Evolutionary conservation across 1,140 invertebrate species (phyloP).

Genomic region (Cecropterus lyciades): DNA sequence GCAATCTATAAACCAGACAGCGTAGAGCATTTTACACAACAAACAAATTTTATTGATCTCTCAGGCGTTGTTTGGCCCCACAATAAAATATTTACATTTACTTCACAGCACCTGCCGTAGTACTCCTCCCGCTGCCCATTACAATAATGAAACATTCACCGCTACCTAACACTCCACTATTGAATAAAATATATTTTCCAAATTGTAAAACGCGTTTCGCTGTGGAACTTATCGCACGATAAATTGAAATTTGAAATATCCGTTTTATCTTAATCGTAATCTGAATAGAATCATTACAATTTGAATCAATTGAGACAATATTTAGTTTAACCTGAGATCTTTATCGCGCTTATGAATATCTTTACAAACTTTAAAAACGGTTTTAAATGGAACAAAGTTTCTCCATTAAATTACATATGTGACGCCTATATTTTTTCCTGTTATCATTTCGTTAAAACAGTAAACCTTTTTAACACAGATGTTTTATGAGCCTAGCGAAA

Average conservation of each 20-base stretch:
- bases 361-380: too few relatives aligned
- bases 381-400: too few relatives aligned
- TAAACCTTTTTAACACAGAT: too few relatives aligned
- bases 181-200: conserved; percentile 63
- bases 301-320: too few relatives aligned
- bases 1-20: conserved; percentile 81
- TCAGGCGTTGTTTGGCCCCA: conserved; percentile 76
- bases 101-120: conserved; percentile 73
- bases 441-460: too few relatives aligned
- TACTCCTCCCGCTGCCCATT: conserved; percentile 62
- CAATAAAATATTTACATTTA: conserved; percentile 84
- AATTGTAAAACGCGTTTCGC: conserved; percentile 32
- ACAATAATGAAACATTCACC: conserved; percentile 73
- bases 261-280: conserved; percentile 11
- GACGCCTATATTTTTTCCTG: too few relatives aligned
- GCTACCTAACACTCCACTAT: conserved; percentile 49
- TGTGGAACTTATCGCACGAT: background rate
- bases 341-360: too few relatives aligned
- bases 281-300: background rate
- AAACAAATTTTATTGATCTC: conserved; percentile 84
- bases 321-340: too few relatives aligned
- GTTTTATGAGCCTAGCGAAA: too few relatives aligned
- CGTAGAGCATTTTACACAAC: conserved; percentile 79
- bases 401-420: too few relatives aligned
- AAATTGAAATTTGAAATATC: conserved; percentile 12